phyloP scores from a whole-genome alignment of 2,113 vertebrate species.

The Anhinga anhinga region DNA sequence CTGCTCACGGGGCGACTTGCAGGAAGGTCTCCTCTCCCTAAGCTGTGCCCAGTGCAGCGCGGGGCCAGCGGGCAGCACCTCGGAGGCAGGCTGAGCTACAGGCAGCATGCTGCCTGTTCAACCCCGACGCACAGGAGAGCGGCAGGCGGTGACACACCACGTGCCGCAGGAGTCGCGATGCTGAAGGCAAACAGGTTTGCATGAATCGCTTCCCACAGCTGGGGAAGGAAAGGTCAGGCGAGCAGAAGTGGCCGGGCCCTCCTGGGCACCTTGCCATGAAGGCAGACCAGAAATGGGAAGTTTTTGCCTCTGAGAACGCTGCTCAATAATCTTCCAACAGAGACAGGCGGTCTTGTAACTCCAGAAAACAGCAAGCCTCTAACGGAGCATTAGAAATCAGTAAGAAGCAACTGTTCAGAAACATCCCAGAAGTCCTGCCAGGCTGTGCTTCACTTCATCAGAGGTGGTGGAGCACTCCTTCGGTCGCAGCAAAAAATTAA shows the following conservation, averaged over 20 bases:
- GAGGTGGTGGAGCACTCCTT: not conserved
- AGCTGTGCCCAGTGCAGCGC: not conserved
- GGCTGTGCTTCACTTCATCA: not conserved
- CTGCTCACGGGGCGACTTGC: rapidly evolving
- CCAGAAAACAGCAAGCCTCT: not conserved
- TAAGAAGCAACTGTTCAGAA: not conserved
- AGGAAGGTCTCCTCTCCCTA: not conserved
- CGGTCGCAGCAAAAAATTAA: not conserved
- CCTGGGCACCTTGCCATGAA: not conserved
- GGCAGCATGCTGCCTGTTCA: not conserved
- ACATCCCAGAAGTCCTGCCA: not conserved
- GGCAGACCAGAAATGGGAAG: not conserved
- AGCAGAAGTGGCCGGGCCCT: not conserved
- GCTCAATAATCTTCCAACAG: not conserved
- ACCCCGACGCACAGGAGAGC: not conserved
- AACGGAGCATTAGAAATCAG: not conserved
- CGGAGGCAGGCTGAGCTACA: not conserved
- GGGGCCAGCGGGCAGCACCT: not conserved
- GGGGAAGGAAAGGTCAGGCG: not conserved
- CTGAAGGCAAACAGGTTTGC: not conserved
- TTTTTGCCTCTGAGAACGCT: not conserved
- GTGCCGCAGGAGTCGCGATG: too few relatives aligned
- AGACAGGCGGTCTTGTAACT: not conserved
- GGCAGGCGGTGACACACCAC: not conserved
- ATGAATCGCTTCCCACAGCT: not conserved